phyloP scores from a whole-genome alignment of 2,888 invertebrate species.

The Stenolophus ochropezus region DNA sequence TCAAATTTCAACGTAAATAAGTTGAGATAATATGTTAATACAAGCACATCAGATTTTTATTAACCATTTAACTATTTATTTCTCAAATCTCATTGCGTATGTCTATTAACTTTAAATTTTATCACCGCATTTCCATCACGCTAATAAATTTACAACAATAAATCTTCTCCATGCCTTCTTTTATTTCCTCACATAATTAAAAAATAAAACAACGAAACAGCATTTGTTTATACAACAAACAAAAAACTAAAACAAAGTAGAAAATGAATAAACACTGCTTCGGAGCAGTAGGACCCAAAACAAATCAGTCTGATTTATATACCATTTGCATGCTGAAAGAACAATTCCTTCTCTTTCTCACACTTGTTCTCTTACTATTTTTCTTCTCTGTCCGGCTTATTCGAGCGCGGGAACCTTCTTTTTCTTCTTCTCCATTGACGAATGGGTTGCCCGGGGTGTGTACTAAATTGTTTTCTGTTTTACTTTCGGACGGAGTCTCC shows the following conservation, averaged over 20 bases:
- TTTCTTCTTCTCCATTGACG: slow-evolving; percentile 59
- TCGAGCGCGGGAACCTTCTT: neutral
- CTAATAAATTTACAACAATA: slow-evolving; percentile 26
- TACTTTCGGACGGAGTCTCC: slow-evolving; percentile 63
- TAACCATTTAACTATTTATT: neutral
- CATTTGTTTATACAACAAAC: slow-evolving; percentile 33
- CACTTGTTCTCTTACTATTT: neutral
- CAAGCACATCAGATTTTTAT: neutral
- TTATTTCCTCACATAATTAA: slow-evolving; percentile 29
- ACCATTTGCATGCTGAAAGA: slow-evolving; percentile 57
- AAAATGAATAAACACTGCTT: slow-evolving; percentile 37
- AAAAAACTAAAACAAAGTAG: slow-evolving; percentile 39
- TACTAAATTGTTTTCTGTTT: slow-evolving; percentile 66
- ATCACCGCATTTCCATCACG: neutral
- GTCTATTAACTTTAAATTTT: neutral
- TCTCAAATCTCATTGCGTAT: neutral
- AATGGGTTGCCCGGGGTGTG: slow-evolving; percentile 66
- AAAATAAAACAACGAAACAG: slow-evolving; percentile 20
- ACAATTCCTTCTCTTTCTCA: slow-evolving; percentile 8
- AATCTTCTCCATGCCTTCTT: slow-evolving; percentile 11
- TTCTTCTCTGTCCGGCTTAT: neutral
- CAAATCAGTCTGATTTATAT: slow-evolving; percentile 58
- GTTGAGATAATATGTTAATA: too few relatives aligned
- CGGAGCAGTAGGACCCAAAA: slow-evolving; percentile 49
- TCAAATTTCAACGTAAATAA: too few relatives aligned